Percentiles rank a stretch among this genome's conserved stretches.
Evolutionary conservation across 37 sponge, comb jelly and placozoan species (phyloP).

Genomic region (Oscarella lobularis): DNA sequence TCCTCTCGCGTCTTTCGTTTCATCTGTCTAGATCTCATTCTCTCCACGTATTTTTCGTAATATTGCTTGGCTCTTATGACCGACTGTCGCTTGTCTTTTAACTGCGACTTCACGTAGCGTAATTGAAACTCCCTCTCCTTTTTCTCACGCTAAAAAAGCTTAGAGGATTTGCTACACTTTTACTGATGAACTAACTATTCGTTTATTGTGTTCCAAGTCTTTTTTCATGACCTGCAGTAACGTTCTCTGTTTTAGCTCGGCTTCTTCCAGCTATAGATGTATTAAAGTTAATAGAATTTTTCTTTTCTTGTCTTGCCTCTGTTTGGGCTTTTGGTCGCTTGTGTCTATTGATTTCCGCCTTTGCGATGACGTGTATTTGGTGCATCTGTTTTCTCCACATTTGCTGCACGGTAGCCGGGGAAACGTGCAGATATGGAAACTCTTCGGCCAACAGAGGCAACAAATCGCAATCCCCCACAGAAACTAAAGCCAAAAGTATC

Average conservation of each 20-base stretch:
- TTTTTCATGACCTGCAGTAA: slow-evolving; percentile 34
- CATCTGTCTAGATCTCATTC: background rate
- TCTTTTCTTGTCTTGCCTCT: too few species aligned
- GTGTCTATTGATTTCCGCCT: slow-evolving; percentile 2
- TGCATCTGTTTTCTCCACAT: slow-evolving; percentile 59
- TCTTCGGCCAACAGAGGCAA: slow-evolving; percentile 28
- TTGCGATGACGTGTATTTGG: slow-evolving; percentile 39
- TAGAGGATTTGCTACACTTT: background rate
- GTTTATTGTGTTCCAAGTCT: slow-evolving; percentile 33
- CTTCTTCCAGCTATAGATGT: slow-evolving; percentile 19
- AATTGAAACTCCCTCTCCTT: background rate
- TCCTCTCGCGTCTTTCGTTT: background rate
- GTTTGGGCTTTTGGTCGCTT: background rate
- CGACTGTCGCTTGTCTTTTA: background rate
- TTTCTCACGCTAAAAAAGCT: background rate
- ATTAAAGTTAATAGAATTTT: too few species aligned
- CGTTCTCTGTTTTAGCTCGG: slow-evolving; percentile 24
- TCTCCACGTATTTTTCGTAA: background rate
- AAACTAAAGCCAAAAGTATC: background rate
- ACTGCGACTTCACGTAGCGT: background rate
- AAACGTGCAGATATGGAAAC: slow-evolving; percentile 39
- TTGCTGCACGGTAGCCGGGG: slow-evolving; percentile 26
- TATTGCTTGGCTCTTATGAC: background rate
- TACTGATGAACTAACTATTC: slow-evolving; percentile 23
- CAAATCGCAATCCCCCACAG: slow-evolving; percentile 18